Evolutionary conservation across 2,797 vertebrate genomes (phyloP), one percentile per base, ranked within the genome.

Genomic region (Neosilurus hyrtlii): DNA sequence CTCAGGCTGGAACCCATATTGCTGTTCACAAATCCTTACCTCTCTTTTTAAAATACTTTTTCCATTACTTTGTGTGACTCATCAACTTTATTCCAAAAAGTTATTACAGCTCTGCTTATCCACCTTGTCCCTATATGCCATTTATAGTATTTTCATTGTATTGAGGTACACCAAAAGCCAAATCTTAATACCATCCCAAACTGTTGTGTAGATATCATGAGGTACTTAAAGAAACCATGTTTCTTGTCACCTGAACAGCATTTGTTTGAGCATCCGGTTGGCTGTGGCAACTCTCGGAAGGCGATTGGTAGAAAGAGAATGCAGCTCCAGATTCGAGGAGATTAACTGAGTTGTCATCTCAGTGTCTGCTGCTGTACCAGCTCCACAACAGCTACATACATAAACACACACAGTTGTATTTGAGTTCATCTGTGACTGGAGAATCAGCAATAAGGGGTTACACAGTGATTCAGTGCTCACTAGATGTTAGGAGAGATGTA

Each of bases 321-420:
- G 97, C 10, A 99, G 96, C 91, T 99, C 97, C 92, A 99, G 93
- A 88, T 99, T 99, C 81, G 98, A 99, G 63, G 97, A 99, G 90
- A 99, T 99, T 77, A 99, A 94, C 88, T 98, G 97, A 26, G 98
- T 99, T 20, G 97, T 99, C 96, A 99, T 97, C 90, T 99, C 97
- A 0, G 98, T 99, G 88, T 99, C 97, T 37, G 98, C 97, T n/a
- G 98, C 98, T 1, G 98, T 99, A 51, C 98, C 98, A 0, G 98
- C 98, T 12, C 98, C 98, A 4, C 98, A 99, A 73, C 97, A 99
- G 83, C 98, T 99, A 88, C 11, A 90, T 70, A 67, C 54, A 79
- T 4, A 71, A 18, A 78, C n/a, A 80, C 20, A 75, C 12, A 62
- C 37, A 65, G 30, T 74, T 35, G 10, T 24, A 63, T 30, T 78